Percentiles rank a stretch among this genome's conserved stretches.
These are phyloP conservation scores for Seriola aureovittata DNA, from an alignment of 2,113 vertebrate genomes.

Conservation along the genomic window DNA sequence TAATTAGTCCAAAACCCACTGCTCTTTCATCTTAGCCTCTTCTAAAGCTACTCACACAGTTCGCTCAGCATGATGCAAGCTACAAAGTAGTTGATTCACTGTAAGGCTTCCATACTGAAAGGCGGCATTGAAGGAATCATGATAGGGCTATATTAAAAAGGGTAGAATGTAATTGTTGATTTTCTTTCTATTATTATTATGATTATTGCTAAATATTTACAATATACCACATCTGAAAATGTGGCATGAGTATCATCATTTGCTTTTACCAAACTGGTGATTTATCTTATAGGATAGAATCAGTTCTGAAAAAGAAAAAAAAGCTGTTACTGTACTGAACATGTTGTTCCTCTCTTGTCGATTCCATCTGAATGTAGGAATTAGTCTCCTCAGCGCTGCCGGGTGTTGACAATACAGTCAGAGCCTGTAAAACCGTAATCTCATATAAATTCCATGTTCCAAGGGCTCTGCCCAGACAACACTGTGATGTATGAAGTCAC, in stretches of 20 bases:
- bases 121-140: slow-evolving; percentile 25
- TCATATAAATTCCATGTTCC: slow-evolving; percentile 60
- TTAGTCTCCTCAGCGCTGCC: neutral
- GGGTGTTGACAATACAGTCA: slow-evolving; percentile 31
- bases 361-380: neutral
- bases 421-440: slow-evolving; percentile 62
- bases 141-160: slow-evolving; percentile 13
- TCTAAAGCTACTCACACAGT: slow-evolving; percentile 58
- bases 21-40: slow-evolving; percentile 66
- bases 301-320: neutral
- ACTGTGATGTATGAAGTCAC: slow-evolving; percentile 74
- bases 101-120: slow-evolving; percentile 35
- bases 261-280: neutral
- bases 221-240: neutral
- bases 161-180: neutral
- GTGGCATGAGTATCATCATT: neutral
- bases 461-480: slow-evolving; percentile 64
- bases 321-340: neutral
- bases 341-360: neutral
- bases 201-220: neutral
- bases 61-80: slow-evolving; percentile 49
- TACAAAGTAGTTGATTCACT: slow-evolving; percentile 57
- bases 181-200: neutral
- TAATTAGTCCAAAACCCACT: slow-evolving; percentile 63
- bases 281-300: neutral